phyloP scores from a whole-genome alignment of 2,797 vertebrate species.

The Cryptoprocta ferox region DNA sequence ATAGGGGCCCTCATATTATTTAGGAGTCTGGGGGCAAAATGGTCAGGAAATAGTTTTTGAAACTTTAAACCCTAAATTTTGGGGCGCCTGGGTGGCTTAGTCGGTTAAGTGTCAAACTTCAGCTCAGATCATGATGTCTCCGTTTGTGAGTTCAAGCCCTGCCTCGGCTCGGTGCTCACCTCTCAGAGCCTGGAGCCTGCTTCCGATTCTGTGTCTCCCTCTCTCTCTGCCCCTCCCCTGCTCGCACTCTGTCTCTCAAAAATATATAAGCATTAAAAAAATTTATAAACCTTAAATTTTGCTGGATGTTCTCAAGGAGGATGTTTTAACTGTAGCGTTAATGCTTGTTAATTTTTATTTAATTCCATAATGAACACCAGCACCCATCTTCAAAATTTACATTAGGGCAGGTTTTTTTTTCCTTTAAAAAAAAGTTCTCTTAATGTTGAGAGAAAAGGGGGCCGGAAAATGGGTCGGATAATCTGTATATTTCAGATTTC shows the following conservation, averaged over 20 bases:
- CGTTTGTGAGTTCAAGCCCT: too few relatives aligned
- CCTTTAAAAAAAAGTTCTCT: background rate
- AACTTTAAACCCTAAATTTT: slow-evolving; percentile 32
- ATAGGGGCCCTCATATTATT: background rate
- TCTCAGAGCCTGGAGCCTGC: too few relatives aligned
- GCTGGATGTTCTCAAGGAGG: background rate
- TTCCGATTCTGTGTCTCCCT: too few relatives aligned
- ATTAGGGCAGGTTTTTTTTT: background rate
- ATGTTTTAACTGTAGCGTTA: slow-evolving; percentile 27
- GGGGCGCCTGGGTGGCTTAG: too few relatives aligned
- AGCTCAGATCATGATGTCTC: too few relatives aligned
- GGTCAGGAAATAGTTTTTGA: slow-evolving; percentile 13
- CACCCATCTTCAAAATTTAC: slow-evolving; percentile 42
- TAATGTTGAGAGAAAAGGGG: background rate
- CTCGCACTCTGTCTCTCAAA: too few relatives aligned
- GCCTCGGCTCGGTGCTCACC: too few relatives aligned
- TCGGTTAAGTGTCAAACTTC: too few relatives aligned
- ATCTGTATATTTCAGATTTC: background rate
- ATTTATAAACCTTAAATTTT: slow-evolving; percentile 19
- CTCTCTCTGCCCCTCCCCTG: too few relatives aligned
- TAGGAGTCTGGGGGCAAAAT: background rate
- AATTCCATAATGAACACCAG: background rate
- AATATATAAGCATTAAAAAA: too few relatives aligned
- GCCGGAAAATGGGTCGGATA: background rate
- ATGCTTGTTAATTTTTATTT: background rate